Evolutionary conservation across 2,797 vertebrate species (phyloP), one percentile per base, ranked within the genome.

Genomic region (Neosalanx taihuensis): DNA sequence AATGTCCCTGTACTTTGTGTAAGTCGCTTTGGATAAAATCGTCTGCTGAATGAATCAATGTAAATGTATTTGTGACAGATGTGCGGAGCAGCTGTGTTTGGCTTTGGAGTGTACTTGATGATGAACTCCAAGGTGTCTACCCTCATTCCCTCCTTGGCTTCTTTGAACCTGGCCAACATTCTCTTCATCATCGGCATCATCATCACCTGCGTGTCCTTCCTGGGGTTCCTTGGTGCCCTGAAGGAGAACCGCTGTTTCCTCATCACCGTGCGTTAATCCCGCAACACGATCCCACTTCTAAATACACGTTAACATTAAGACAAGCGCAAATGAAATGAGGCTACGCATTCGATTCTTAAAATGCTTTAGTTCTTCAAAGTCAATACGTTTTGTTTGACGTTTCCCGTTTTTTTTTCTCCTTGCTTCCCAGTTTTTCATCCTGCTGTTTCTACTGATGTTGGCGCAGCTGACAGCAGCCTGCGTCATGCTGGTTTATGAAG

Each of bases 171-270:
- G 0, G 75, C 88, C 73, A 92, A 81, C 74, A 29, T 77, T 4
- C 82, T 94, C 73, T 81, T 92, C 78, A 83, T 90, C 85, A 69
- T 82, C 0, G 93, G 92, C 63, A 92, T 93, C 63, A 26, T 93
- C 73, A 89, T 94, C 84, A 91, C 90, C 58, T 93, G 91, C 0
- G 69, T 94, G 61, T 91, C 93, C 75, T 93, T 94, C 84, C 85
- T 94, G 67, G 93, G 93, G 5, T 93, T 93, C 76, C 84, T 94
- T 67, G 93, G 92, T 0, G 91, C 93, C 5, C 87, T 93, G 49
- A 93, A 91, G 61, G 92, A 94, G 72, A 94, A 94, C 82, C 91
- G 92, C 72, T 93, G 92, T 56, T 85, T 94, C 6, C 89, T 94
- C 18, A 80, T 93, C 72, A 89, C 87, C 71, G 93, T 94, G 80